These are phyloP conservation scores for Holcopasites calliopsidis DNA, from an alignment of 1,140 invertebrate genomes.

Conservation along the genomic window DNA sequence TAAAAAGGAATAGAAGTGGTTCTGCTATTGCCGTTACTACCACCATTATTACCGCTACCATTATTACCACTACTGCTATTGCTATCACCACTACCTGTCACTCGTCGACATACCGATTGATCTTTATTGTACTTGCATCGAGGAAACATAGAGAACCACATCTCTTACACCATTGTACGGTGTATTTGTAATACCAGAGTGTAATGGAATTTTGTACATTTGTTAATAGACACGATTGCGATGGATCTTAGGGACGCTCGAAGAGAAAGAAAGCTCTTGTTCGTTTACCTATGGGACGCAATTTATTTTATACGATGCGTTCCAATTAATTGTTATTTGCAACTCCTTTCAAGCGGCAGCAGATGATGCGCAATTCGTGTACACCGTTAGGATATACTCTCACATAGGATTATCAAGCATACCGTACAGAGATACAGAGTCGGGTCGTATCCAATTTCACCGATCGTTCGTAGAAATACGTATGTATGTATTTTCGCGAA, in stretches of 20 bases:
- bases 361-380: background rate
- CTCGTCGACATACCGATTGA: background rate
- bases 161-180: too few relatives aligned
- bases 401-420: slow-evolving; percentile 9
- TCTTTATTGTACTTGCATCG: background rate
- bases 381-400: slow-evolving; percentile 27
- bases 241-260: slow-evolving; percentile 10
- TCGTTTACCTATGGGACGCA: background rate
- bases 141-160: too few relatives aligned
- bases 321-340: background rate
- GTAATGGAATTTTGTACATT: slow-evolving; percentile 67
- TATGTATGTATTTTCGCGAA: slow-evolving; percentile 14
- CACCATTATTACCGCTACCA: background rate
- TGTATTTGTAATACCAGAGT: slow-evolving; percentile 5
- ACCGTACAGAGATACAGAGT: slow-evolving; percentile 10
- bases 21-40: too few relatives aligned
- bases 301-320: background rate
- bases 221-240: slow-evolving; percentile 62
- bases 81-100: background rate
- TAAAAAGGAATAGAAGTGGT: too few relatives aligned
- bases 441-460: slow-evolving; percentile 26
- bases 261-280: background rate
- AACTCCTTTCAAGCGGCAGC: slow-evolving; percentile 5
- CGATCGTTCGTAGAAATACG: slow-evolving; percentile 22
- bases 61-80: background rate